Evolutionary conservation across 2,797 vertebrate species (phyloP).

Genomic region (Sebastolobus alascanus): DNA sequence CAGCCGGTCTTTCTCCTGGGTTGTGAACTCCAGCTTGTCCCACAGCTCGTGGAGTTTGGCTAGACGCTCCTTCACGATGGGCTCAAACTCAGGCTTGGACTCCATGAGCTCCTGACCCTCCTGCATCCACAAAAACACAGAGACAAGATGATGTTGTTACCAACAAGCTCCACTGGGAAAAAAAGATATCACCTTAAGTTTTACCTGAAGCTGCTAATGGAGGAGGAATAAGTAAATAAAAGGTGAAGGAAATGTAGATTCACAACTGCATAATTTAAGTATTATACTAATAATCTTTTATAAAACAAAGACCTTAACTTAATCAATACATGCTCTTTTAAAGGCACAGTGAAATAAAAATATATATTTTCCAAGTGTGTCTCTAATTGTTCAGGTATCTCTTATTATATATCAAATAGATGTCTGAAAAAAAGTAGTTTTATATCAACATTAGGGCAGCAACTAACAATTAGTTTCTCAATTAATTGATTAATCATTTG

Average conservation of each 20-base stretch:
- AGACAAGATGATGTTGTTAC: neutral
- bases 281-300: neutral
- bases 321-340: neutral
- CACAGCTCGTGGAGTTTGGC: constrained; percentile 88
- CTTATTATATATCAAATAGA: neutral
- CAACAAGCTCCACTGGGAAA: neutral
- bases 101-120: constrained; percentile 90
- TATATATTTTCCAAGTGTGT: neutral
- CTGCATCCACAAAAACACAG: constrained; percentile 72
- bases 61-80: constrained; percentile 85
- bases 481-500: neutral
- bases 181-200: neutral
- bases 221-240: neutral
- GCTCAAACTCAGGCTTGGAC: constrained; percentile 89
- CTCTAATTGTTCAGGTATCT: neutral
- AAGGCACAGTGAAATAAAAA: neutral
- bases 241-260: neutral
- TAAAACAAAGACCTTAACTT: neutral
- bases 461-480: neutral
- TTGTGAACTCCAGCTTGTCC: constrained; percentile 88
- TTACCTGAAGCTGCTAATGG: neutral
- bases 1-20: constrained; percentile 89
- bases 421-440: neutral
- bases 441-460: neutral
- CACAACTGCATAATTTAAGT: neutral